Percentiles rank a stretch among this genome's conserved stretches.
Evolutionary conservation across 2,113 vertebrate genomes (phyloP).

Genomic region (Callionymus lyra): DNA sequence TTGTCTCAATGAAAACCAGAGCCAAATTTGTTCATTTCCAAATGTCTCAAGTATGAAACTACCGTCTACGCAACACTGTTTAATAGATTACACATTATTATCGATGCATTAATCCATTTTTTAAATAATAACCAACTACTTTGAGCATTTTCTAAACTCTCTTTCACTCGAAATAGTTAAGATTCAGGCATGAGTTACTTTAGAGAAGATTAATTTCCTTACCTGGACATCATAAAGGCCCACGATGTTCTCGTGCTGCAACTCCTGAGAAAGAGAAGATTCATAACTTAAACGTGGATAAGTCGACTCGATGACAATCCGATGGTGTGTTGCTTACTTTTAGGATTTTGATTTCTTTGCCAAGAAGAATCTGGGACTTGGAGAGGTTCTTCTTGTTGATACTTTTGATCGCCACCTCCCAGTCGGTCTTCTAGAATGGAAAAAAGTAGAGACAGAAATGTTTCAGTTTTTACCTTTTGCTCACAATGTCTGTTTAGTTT

Average conservation of each 20-base stretch:
- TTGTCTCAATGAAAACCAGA: no score
- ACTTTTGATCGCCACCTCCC: conserved; percentile 97
- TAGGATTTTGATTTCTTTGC: conserved; percentile 98
- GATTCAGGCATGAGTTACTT: no score
- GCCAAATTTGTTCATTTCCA: no score
- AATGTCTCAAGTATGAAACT: no score
- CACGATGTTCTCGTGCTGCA: conserved; percentile 98
- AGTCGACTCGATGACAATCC: conserved; percentile 2
- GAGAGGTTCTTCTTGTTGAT: conserved; percentile 98
- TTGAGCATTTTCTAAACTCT: no score
- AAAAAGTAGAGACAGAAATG: background rate
- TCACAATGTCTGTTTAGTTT: no score
- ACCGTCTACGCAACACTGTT: no score
- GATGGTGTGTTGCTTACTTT: conserved; percentile 70
- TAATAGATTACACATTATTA: no score
- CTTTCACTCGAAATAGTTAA: no score
- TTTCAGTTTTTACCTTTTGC: background rate
- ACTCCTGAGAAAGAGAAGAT: conserved; percentile 74
- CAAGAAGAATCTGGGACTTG: conserved; percentile 95
- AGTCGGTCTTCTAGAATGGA: conserved; percentile 81
- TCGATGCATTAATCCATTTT: no score
- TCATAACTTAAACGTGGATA: conserved; percentile 3
- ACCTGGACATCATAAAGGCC: conserved; percentile 98
- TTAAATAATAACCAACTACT: no score
- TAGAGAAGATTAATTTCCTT: conserved; percentile 17